Percentiles rank a stretch among this genome's conserved stretches.
These are phyloP conservation scores for Notolepis coatsorum DNA, from an alignment of 2,797 vertebrate genomes.

Conservation along the genomic window DNA sequence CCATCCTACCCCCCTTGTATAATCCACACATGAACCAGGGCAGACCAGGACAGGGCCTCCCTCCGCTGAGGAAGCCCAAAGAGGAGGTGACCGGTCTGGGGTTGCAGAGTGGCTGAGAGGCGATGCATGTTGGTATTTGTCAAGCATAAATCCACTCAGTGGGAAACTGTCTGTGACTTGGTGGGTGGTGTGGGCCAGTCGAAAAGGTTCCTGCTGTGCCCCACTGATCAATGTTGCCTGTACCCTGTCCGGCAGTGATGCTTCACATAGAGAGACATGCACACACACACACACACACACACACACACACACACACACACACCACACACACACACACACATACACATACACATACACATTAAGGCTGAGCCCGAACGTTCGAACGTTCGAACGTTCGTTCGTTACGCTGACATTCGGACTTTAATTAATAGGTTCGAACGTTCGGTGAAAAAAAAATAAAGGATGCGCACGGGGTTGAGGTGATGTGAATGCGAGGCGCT, in stretches of 20 bases:
- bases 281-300: background rate
- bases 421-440: no score
- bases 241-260: background rate
- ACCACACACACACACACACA: background rate
- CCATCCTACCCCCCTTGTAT: no score
- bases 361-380: no score
- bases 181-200: background rate
- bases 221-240: background rate
- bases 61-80: no score
- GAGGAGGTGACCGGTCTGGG: background rate
- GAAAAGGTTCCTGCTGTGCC: conserved; percentile 30
- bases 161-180: conserved; percentile 10
- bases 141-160: background rate
- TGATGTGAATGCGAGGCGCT: no score
- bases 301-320: background rate
- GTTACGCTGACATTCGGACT: no score
- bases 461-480: no score
- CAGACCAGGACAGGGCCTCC: background rate
- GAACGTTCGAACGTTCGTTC: no score
- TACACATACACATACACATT: background rate
- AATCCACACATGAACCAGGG: background rate
- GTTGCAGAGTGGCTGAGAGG: conserved; percentile 1
- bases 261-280: background rate
- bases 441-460: no score
- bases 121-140: background rate